Base-by-base conservation (phyloP, 2,888 invertebrate species). In the Volucella zonaria region DNA sequence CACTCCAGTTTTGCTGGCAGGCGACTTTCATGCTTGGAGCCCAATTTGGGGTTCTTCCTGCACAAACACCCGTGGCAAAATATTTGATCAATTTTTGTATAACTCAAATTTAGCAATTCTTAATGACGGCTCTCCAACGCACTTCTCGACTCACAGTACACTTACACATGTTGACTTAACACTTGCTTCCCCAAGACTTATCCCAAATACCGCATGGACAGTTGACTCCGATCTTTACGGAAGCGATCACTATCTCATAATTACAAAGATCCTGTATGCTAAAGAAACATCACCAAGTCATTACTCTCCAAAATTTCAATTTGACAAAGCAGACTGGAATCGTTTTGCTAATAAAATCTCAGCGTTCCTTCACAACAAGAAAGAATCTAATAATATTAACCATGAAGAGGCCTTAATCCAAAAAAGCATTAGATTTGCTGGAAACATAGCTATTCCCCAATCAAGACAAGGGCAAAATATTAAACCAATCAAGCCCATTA, bases 81-180 rank as follows among this genome's bases (percentile, higher is more conserved):
- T 49, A 12, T 10, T 77, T n/a, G 49, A 56, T 43, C 18, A 68
- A 11, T 49, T 47, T 3, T 49, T 76, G 3, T 51, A 15, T 12
- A 12, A 45, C 31, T 8, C 31, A 15, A 31, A 54, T 9, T n/a
- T 49, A 23, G 15, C n/a, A 1, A 42, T 38, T 3, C 8, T 73
- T 10, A 76, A 76, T 18, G 42, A 76, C 14, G 64, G 51, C 12
- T 52, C 45, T 0, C 11, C 73, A 6, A 79, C 61, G 11, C 54
- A 80, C 18, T 80, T 80, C 31, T 80, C 80, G 1, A 74, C 47
- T 8, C 45, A 74, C n/a, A 66, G 59, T 4, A 14, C 67, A 4
- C 18, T 79, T 31, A 74, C 79, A 10, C 58, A 79, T 31, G 52
- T 74, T 3, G 74, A 74, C 42, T 3, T 80, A 6, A 31, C 67